phyloP scores from a whole-genome alignment of 2,113 vertebrate genomes.

The Mohoua ochrocephala region DNA sequence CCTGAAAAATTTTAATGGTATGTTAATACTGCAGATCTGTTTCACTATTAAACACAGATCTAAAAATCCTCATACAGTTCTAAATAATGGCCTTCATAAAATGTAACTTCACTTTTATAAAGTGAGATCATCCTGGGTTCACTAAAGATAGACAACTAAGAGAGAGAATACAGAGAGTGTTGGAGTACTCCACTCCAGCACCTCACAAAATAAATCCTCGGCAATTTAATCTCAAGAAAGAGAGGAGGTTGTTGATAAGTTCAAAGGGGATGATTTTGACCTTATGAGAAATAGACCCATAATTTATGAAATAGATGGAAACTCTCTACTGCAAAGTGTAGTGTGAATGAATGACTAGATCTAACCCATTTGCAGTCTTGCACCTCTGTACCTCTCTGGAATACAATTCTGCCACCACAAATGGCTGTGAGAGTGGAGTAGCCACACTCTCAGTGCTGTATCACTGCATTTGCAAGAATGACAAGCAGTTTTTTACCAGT shows the following conservation, averaged over 20 bases:
- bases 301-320: slow-evolving; percentile 12
- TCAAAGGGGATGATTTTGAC: neutral
- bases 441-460: neutral
- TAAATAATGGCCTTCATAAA: neutral
- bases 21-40: neutral
- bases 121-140: neutral
- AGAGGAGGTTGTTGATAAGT: neutral
- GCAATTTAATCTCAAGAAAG: neutral
- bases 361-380: neutral
- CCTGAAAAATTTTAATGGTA: neutral
- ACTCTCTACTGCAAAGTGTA: neutral
- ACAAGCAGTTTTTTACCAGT: neutral
- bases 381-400: neutral
- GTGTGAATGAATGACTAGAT: neutral
- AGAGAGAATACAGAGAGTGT: neutral
- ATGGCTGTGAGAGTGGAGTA: neutral
- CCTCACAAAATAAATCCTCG: neutral
- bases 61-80: neutral
- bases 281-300: neutral
- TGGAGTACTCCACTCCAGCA: neutral
- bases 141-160: neutral
- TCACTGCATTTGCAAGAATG: neutral
- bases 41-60: neutral
- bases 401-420: neutral
- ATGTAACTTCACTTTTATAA: neutral